Evolutionary conservation across 2,888 invertebrate genomes (phyloP), one percentile per base, ranked within the genome.

Genomic region (Aricia artaxerxes): DNA sequence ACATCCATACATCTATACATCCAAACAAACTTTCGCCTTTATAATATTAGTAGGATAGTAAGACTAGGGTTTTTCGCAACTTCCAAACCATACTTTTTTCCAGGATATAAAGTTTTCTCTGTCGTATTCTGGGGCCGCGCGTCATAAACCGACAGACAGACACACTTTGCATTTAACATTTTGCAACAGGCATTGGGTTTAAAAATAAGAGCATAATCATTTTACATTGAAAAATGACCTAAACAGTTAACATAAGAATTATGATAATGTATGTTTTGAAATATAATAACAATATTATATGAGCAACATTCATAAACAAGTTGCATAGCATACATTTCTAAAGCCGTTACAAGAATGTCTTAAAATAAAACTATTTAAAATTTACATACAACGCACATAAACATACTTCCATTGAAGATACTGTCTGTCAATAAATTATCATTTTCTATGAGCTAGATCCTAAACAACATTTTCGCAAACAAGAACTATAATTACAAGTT

Each of bases 281-380:
- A 69, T 13, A 69, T 35, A 35, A 9, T 4, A 64, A 64, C 9
- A 24, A 24, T 24, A 64, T 24, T 31, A 64, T 64, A 13, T 69
- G 13, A 69, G 35, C 69, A 69, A 69, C 13, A 24, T 64, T 64
- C 9, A 9, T 64, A 64, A 64, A 64, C 64, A 64, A 64, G 64
- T 64, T 35, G 35, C 35, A 38, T 35, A 35, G 35, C 69, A 69
- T 69, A 38, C 69, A 38, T 69, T 35, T 35, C 13, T 69, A 35
- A 69, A 35, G 35, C 35, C 69, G 69, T 69, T 69, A 69, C 9
- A 31, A 69, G 7, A 35, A 31, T 35, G 35, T 13, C 69, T 69
- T 24, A 61, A 24, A 61, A 61, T n/a, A 61, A 31, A 64, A 31
- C 61, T 31, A 31, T 69, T 69, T 24, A 31, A 64, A 31, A 64